phyloP scores from a whole-genome alignment of 2,113 vertebrate genomes.

The Empidonax alnorum region DNA sequence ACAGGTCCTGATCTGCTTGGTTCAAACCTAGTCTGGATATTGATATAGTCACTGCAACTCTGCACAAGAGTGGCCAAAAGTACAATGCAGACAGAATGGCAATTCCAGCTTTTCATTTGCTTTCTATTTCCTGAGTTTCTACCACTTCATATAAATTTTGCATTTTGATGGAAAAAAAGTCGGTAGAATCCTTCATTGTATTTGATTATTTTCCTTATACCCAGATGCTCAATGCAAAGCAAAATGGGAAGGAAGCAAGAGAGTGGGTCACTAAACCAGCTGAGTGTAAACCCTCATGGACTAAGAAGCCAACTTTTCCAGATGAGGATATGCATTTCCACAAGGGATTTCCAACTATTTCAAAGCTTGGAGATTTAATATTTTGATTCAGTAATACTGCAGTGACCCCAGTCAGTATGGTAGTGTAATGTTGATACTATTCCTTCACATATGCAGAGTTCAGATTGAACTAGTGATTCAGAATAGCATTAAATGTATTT shows the following conservation, averaged over 20 bases:
- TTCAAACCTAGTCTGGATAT: not conserved
- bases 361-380: conserved; percentile 67
- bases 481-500: not conserved
- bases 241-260: conserved; percentile 82
- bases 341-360: conserved; percentile 79
- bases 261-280: conserved; percentile 78
- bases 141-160: not conserved
- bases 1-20: not conserved
- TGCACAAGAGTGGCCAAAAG: not conserved
- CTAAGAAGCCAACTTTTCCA: conserved; percentile 83
- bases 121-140: not conserved
- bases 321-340: conserved; percentile 75
- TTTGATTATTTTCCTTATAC: not conserved
- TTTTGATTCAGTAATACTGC: not conserved
- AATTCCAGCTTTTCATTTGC: conserved; percentile 10
- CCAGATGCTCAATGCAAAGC: conserved; percentile 87
- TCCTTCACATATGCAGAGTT: not conserved
- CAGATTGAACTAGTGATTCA: not conserved
- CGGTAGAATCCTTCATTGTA: not conserved
- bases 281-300: conserved; percentile 82
- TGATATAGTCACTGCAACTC: not conserved
- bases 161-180: not conserved
- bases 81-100: not conserved
- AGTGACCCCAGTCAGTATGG: not conserved
- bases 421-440: not conserved